Percentiles rank a stretch among this genome's conserved stretches.
Evolutionary conservation across 2,113 vertebrate species (phyloP).

Genomic region (Dicrurus megarhynchus): DNA sequence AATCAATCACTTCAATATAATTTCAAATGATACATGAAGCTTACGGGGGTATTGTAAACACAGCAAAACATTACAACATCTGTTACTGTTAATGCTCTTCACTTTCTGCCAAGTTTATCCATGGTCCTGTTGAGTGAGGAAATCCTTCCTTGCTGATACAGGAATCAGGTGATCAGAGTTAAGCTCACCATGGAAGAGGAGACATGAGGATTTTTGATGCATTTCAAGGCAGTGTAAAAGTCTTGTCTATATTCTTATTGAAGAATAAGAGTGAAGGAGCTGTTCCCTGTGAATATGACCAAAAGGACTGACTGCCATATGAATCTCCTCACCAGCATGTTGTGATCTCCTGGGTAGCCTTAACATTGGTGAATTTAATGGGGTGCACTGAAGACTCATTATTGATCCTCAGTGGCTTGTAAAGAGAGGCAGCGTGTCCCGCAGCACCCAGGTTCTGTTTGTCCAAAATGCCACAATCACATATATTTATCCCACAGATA

Average conservation of each 20-base stretch:
- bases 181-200: not conserved
- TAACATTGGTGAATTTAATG: not conserved
- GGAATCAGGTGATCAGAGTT: not conserved
- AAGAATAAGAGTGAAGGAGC: not conserved
- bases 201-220: not conserved
- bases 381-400: not conserved
- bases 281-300: not conserved
- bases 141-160: not conserved
- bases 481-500: not conserved
- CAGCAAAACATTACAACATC: not conserved
- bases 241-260: not conserved
- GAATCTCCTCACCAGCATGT: not conserved
- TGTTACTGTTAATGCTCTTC: constrained; percentile 7
- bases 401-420: not conserved
- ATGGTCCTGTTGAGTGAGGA: not conserved
- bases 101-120: constrained; percentile 15
- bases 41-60: not conserved
- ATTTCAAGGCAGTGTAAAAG: not conserved
- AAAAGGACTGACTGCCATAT: not conserved
- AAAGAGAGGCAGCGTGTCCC: not conserved
- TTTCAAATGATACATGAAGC: not conserved
- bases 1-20: constrained; percentile 11
- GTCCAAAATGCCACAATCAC: not conserved
- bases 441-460: not conserved
- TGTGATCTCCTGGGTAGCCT: not conserved